phyloP scores from a whole-genome alignment of 1,140 invertebrate genomes.

The Dryas iulia region DNA sequence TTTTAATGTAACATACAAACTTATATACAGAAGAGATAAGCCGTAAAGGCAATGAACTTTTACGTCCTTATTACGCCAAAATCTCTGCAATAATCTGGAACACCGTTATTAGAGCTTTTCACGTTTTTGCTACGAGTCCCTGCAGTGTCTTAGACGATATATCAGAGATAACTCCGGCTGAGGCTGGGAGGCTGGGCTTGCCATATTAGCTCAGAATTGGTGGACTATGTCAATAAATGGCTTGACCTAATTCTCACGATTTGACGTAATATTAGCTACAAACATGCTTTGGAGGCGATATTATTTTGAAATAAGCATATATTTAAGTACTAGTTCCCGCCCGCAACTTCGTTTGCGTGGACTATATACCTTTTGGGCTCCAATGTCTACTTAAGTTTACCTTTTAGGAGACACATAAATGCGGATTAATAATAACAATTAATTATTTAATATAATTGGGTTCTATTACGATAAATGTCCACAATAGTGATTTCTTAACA shows the following conservation, averaged over 20 bases:
- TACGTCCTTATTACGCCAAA: conserved; percentile 2
- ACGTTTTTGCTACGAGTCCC: conserved; percentile 12
- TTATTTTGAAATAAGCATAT: neutral
- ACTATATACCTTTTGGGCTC: no score
- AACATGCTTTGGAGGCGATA: neutral
- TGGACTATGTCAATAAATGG: conserved; percentile 19
- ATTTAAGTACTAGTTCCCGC: no score
- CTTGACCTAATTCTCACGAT: conserved; percentile 12
- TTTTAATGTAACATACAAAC: neutral
- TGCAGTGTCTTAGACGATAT: conserved; percentile 15
- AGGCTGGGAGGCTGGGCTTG: conserved; percentile 7
- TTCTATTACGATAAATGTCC: no score
- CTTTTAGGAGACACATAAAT: no score
- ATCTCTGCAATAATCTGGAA: conserved; percentile 10
- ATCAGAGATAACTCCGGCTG: conserved; percentile 22
- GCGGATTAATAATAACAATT: no score
- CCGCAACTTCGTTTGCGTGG: no score
- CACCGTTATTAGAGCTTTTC: conserved; percentile 11
- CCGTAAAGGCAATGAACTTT: neutral
- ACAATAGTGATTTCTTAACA: no score
- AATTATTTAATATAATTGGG: no score
- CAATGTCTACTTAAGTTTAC: no score
- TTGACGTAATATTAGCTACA: neutral
- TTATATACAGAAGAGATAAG: neutral
- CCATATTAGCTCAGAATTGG: conserved; percentile 13